Conservation (phyloP, 2,113 vertebrate genomes). For the Ceyx melanurus region DNA sequence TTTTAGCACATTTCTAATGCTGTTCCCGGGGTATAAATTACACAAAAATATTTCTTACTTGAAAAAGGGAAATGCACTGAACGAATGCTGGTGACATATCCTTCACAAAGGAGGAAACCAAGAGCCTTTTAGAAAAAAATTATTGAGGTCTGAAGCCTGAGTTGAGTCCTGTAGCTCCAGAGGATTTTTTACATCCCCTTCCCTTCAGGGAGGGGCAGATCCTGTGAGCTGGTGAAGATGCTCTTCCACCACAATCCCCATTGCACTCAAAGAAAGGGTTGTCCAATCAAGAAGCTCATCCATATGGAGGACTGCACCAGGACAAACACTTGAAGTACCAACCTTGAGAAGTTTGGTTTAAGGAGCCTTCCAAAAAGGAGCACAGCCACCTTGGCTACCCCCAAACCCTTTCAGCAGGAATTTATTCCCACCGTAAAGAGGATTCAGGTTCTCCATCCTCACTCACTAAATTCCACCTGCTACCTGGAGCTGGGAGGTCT, state of each 20-base stretch:
- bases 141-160: not conserved
- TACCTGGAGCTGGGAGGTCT: not conserved
- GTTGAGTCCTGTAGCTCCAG: not conserved
- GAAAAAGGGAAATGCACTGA: conserved; percentile 39
- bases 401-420: not conserved
- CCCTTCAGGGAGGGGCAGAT: not conserved
- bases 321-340: not conserved
- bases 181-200: not conserved
- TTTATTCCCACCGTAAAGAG: not conserved
- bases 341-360: not conserved
- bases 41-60: conserved; percentile 67
- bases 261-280: rapidly evolving
- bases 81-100: not conserved
- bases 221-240: rapidly evolving
- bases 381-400: not conserved
- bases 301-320: rapidly evolving
- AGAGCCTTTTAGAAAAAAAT: not conserved
- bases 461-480: not conserved
- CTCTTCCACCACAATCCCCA: not conserved
- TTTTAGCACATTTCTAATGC: conserved; percentile 74
- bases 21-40: conserved; percentile 75
- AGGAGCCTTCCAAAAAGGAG: not conserved
- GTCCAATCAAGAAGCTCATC: not conserved
- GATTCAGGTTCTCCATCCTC: not conserved
- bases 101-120: conserved; percentile 46